Evolutionary conservation across 2,888 invertebrate species (phyloP).

Genomic region (Anaspis maculata): DNA sequence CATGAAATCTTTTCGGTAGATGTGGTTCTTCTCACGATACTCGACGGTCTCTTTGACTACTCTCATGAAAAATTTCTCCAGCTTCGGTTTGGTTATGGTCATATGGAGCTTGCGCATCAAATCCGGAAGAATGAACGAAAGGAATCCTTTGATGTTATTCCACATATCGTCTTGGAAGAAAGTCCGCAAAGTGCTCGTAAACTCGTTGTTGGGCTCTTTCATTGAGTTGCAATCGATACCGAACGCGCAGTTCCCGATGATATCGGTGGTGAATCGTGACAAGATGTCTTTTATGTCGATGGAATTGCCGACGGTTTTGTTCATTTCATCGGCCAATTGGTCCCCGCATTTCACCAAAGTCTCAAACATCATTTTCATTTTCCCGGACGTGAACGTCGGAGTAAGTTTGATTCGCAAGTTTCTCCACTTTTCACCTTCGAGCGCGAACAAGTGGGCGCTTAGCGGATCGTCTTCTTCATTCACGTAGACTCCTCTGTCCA

Average conservation of each 20-base stretch:
- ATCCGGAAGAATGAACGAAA: slow-evolving; percentile 8
- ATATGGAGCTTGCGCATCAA: slow-evolving; percentile 2
- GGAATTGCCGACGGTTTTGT: slow-evolving; percentile 4
- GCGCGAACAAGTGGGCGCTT: slow-evolving; percentile 14
- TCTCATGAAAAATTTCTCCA: too few relatives aligned
- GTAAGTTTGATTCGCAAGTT: slow-evolving; percentile 12
- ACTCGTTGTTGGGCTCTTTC: slow-evolving; percentile 44
- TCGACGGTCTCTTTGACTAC: too few relatives aligned
- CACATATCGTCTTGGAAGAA: too few relatives aligned
- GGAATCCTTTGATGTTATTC: slow-evolving; percentile 4
- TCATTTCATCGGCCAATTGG: slow-evolving; percentile 5
- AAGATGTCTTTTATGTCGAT: slow-evolving; percentile 10
- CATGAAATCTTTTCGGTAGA: too few relatives aligned
- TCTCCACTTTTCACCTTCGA: slow-evolving; percentile 10
- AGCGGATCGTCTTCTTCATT: too few relatives aligned
- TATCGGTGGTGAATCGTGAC: slow-evolving; percentile 9
- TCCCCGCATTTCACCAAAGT: slow-evolving; percentile 9
- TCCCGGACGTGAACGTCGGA: too few relatives aligned
- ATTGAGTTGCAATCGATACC: slow-evolving; percentile 48
- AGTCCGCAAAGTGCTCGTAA: slow-evolving; percentile 20
- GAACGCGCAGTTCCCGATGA: slow-evolving; percentile 10
- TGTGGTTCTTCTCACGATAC: too few relatives aligned
- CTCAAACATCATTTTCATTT: too few relatives aligned
- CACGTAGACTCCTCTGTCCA: slow-evolving; percentile 32
- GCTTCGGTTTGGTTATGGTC: slow-evolving; percentile 4